Conservation (phyloP, 2,113 vertebrate species). For the Cinclus cinclus region DNA sequence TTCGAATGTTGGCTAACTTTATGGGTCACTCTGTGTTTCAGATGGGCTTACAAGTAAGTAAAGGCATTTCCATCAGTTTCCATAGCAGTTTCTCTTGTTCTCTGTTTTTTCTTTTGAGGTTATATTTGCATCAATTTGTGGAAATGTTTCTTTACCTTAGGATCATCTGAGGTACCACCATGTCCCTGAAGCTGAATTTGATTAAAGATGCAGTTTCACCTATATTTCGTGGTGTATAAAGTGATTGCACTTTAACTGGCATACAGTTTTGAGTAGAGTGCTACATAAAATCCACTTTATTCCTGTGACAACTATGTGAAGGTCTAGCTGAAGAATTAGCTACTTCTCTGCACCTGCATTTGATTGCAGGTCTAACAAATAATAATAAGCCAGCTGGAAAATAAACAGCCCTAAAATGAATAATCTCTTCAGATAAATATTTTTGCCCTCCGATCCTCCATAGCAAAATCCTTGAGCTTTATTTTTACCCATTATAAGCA, state of each 20-base stretch:
- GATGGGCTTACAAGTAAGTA: slow-evolving; percentile 93
- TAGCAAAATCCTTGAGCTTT: background rate
- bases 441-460: background rate
- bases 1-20: slow-evolving; percentile 97
- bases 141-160: background rate
- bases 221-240: background rate
- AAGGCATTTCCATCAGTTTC: slow-evolving; percentile 13
- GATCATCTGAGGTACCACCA: background rate
- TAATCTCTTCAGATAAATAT: background rate
- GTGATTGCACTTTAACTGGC: background rate
- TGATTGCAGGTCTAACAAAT: background rate
- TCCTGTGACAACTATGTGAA: background rate
- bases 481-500: slow-evolving; percentile 5
- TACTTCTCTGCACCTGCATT: background rate
- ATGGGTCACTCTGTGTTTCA: slow-evolving; percentile 95
- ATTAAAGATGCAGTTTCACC: background rate
- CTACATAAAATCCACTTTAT: background rate
- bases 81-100: background rate
- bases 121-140: background rate
- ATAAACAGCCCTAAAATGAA: background rate
- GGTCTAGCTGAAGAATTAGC: background rate
- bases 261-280: background rate
- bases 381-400: background rate
- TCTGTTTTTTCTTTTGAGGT: background rate
- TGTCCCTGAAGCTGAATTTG: background rate